Percentiles rank a stretch among this genome's conserved stretches.
Evolutionary conservation across 2,797 vertebrate species (phyloP).

Genomic region (Manis pentadactyla): DNA sequence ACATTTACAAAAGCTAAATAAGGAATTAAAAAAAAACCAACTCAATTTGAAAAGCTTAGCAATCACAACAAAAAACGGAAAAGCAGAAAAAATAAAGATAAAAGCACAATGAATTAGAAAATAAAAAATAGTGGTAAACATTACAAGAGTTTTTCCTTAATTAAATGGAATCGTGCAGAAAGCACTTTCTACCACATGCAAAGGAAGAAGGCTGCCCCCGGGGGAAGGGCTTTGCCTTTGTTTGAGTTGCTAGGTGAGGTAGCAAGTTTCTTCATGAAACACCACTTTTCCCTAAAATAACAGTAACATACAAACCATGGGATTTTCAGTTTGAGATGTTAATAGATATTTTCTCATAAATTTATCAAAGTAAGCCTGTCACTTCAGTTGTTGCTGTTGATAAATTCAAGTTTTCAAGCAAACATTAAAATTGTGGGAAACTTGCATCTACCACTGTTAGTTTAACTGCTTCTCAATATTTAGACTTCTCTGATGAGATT

Average conservation of each 20-base stretch:
- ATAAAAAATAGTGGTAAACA: not conserved
- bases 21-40: not conserved
- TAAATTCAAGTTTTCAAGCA: not conserved
- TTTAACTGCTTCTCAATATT: not conserved
- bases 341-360: not conserved
- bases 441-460: not conserved
- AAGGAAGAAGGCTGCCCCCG: not conserved
- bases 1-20: not conserved
- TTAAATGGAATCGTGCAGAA: not conserved
- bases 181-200: not conserved
- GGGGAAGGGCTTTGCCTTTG: not conserved
- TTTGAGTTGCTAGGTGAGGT: not conserved
- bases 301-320: too few relatives aligned
- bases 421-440: not conserved
- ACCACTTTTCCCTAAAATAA: not conserved
- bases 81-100: not conserved
- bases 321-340: not conserved
- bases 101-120: not conserved
- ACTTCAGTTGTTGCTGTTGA: not conserved
- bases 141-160: not conserved
- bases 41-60: not conserved
- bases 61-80: not conserved
- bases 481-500: not conserved
- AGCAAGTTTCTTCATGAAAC: not conserved
- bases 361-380: not conserved